phyloP scores from a whole-genome alignment of 2,797 vertebrate species.

The Diglossa cyanea region DNA sequence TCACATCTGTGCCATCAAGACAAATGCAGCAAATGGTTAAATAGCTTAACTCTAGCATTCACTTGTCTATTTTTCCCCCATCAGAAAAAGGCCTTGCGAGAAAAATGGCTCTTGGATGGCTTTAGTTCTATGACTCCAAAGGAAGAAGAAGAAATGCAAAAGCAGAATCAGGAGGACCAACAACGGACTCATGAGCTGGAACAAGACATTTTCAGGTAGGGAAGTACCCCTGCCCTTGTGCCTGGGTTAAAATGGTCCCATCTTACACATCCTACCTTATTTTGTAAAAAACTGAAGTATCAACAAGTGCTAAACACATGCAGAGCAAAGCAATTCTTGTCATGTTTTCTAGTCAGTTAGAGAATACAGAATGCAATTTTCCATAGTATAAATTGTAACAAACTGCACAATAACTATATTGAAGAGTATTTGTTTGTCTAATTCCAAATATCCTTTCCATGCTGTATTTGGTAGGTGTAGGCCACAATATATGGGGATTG shows the following conservation, averaged over 20 bases:
- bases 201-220: slow-evolving; percentile 86
- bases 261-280: background rate
- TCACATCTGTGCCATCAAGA: background rate
- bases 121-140: slow-evolving; percentile 83
- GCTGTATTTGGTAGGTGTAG: background rate
- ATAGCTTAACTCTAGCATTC: background rate
- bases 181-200: slow-evolving; percentile 82
- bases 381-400: background rate
- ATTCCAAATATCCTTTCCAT: background rate
- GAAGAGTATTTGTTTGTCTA: background rate
- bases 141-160: slow-evolving; percentile 87
- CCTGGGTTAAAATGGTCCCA: background rate
- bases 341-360: background rate
- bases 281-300: background rate
- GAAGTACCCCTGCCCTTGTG: background rate
- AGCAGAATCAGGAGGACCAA: slow-evolving; percentile 85
- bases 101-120: slow-evolving; percentile 96
- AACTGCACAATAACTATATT: background rate
- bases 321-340: background rate
- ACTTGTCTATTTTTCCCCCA: background rate
- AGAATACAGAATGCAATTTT: background rate
- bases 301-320: background rate
- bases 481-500: background rate
- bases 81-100: slow-evolving; percentile 91
- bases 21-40: background rate